Percentiles rank a stretch among this genome's conserved stretches.
Evolutionary conservation across 92 coral and sea anemone species (phyloP).

Genomic region (Porites divaricata): DNA sequence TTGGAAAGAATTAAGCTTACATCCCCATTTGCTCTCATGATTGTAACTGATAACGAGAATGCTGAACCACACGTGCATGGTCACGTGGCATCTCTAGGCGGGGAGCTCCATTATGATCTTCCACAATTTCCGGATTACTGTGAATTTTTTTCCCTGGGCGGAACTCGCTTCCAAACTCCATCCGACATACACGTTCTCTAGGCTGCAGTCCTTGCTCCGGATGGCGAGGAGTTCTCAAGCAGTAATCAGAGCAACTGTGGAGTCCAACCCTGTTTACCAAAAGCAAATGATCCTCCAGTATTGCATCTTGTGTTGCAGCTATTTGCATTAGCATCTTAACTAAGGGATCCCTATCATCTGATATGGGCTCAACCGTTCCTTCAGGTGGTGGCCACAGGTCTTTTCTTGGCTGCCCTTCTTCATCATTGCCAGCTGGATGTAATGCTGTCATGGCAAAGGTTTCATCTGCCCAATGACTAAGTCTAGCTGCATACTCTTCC

Average conservation of each 20-base stretch:
- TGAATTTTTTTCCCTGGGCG: conserved; percentile 18
- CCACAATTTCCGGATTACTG: neutral
- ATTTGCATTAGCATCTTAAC: conserved; percentile 63
- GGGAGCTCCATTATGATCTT: conserved; percentile 12
- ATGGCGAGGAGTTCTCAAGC: conserved; percentile 45
- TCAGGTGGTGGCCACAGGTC: conserved; percentile 58
- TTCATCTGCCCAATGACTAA: no score
- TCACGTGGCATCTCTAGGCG: conserved; percentile 47
- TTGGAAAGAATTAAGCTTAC: conserved; percentile 25
- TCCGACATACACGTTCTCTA: conserved; percentile 37
- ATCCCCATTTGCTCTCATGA: conserved; percentile 14
- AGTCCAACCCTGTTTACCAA: conserved; percentile 48
- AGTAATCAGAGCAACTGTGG: conserved; percentile 44
- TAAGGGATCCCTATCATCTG: conserved; percentile 48
- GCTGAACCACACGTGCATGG: conserved; percentile 34
- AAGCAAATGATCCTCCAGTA: conserved; percentile 46
- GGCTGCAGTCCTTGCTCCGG: conserved; percentile 45
- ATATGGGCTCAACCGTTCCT: conserved; percentile 41
- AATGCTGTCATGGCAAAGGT: no score
- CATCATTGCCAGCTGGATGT: no score
- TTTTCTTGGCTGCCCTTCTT: no score
- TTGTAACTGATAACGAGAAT: conserved; percentile 19
- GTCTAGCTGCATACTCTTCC: conserved; percentile 33
- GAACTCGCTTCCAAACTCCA: conserved; percentile 50
- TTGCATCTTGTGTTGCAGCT: conserved; percentile 43